These are phyloP conservation scores for Sisor rabdophorus DNA, from an alignment of 2,113 vertebrate genomes.

Conservation along the genomic window DNA sequence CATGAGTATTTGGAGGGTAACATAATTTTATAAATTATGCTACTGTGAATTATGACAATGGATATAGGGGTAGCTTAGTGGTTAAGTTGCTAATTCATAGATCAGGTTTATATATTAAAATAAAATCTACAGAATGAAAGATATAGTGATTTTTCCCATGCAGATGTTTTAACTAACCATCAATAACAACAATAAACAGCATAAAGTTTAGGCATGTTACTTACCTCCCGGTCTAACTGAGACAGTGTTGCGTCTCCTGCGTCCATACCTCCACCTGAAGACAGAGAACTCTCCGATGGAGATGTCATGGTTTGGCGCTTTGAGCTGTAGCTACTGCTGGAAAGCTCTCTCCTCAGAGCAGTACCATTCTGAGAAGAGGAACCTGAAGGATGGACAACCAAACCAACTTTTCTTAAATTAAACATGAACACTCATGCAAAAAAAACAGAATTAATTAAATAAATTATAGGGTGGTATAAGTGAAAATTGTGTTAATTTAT, in stretches of 20 bases:
- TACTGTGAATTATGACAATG: too few species aligned
- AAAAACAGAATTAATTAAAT: too few species aligned
- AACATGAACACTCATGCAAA: too few species aligned
- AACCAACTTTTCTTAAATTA: too few species aligned
- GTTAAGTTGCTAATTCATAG: too few species aligned
- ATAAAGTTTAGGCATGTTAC: conserved; percentile 33
- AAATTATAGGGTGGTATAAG: too few species aligned
- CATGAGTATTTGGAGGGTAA: too few species aligned
- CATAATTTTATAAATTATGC: too few species aligned
- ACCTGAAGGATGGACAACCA: conserved; percentile 65
- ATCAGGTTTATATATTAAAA: too few species aligned
- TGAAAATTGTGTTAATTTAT: too few species aligned
- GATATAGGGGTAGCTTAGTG: too few species aligned
- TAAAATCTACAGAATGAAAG: not conserved
- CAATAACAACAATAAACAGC: not conserved
- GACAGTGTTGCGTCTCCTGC: conserved; percentile 83
- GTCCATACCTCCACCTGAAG: conserved; percentile 91
- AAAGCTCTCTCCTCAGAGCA: conserved; percentile 85
- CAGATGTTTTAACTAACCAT: not conserved
- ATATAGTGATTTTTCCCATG: not conserved
- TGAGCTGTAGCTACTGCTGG: conserved; percentile 82
- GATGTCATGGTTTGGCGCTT: conserved; percentile 92
- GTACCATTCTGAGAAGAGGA: conserved; percentile 90
- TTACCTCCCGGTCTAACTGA: conserved; percentile 93
- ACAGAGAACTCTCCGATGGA: conserved; percentile 90